phyloP scores from a whole-genome alignment of 2,888 invertebrate genomes.

The Auanema freiburgensis region DNA sequence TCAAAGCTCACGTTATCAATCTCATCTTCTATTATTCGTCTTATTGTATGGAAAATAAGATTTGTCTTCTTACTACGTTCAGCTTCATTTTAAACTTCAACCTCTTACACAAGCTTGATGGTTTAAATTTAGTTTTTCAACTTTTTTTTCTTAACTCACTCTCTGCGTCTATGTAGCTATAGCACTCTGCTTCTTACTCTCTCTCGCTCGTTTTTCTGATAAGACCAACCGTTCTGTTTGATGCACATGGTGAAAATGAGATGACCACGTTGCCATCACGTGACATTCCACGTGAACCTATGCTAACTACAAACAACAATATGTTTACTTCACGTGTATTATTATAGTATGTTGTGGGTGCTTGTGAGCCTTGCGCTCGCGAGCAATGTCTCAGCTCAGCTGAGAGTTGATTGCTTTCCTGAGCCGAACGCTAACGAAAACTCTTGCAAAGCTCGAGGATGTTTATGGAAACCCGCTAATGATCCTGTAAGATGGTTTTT shows the following conservation, averaged over 20 bases:
- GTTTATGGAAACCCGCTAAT: constrained; percentile 36
- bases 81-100: not conserved
- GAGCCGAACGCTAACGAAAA: constrained; percentile 42
- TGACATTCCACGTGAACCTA: no score
- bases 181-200: not conserved
- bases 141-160: constrained; percentile 1
- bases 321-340: not conserved
- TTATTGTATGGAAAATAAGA: no score
- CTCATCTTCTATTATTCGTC: no score
- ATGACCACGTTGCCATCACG: no score
- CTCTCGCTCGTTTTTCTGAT: not conserved
- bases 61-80: constrained; percentile 5
- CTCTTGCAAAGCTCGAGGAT: constrained; percentile 50
- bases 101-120: not conserved
- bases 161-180: not conserved
- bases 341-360: constrained; percentile 6
- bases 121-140: constrained; percentile 8
- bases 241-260: not conserved
- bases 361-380: not conserved
- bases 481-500: not conserved
- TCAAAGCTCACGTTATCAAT: no score
- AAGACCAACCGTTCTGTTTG: not conserved
- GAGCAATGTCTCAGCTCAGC: constrained; percentile 3
- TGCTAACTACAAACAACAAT: not conserved
- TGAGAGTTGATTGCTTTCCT: constrained; percentile 50